phyloP scores from a whole-genome alignment of 2,113 vertebrate genomes.

The Dromiciops gliroides region DNA sequence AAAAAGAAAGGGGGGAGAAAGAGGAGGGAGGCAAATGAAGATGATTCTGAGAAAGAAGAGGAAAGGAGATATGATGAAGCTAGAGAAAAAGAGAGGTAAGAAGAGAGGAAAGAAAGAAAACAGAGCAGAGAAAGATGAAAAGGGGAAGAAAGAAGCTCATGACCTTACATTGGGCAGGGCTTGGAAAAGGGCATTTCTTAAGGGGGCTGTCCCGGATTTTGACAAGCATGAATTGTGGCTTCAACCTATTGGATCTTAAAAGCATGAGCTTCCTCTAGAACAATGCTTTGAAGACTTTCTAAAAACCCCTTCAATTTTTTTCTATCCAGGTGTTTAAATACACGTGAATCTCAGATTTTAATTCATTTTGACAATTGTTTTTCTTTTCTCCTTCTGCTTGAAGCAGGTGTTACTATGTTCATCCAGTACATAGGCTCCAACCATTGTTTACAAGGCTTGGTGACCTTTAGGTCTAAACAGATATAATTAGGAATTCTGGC shows the following conservation, averaged over 20 bases:
- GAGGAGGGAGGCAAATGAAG: no score
- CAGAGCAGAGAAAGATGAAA: not conserved
- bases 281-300: no score
- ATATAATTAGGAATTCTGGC: no score
- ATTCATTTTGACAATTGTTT: not conserved
- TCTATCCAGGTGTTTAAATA: no score
- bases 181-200: not conserved
- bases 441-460: no score
- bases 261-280: not conserved
- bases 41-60: not conserved
- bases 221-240: not conserved
- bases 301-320: no score
- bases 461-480: no score
- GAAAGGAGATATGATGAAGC: not conserved
- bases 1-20: not conserved
- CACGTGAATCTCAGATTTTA: not conserved
- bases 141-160: no score
- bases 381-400: slow-evolving; percentile 1
- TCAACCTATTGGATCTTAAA: not conserved
- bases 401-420: not conserved
- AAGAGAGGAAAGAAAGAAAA: no score
- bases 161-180: not conserved
- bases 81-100: not conserved
- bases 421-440: no score
- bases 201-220: not conserved